phyloP scores from a whole-genome alignment of 2,888 invertebrate genomes.

The Phortica okadai region DNA sequence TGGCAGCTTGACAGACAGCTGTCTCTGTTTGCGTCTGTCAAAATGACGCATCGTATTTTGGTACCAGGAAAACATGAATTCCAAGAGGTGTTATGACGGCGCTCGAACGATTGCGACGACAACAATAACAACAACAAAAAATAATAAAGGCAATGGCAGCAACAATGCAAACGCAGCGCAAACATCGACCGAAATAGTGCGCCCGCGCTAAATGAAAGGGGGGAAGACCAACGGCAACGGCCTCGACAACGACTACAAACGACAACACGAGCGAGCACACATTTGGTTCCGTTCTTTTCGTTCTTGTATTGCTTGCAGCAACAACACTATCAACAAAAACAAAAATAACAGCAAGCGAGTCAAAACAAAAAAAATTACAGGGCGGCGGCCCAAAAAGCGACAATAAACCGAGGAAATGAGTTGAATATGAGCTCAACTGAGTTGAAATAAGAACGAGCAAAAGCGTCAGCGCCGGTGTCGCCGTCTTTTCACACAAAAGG shows the following conservation, averaged over 20 bases:
- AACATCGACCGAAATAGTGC: constrained; percentile 49
- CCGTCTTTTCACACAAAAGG: too few species aligned
- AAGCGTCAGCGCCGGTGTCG: too few species aligned
- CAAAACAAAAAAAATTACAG: too few species aligned
- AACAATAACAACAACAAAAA: background rate
- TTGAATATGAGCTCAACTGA: too few species aligned
- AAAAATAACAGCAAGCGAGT: background rate
- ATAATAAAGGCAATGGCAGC: constrained; percentile 21
- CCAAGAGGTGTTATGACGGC: constrained; percentile 50
- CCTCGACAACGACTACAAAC: background rate
- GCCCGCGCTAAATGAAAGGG: background rate
- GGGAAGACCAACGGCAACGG: background rate
- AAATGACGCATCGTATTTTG: constrained; percentile 77
- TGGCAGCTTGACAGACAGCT: constrained; percentile 75
- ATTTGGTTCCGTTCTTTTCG: constrained; percentile 7
- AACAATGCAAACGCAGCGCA: constrained; percentile 55
- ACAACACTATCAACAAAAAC: background rate
- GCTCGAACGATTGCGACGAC: constrained; percentile 14
- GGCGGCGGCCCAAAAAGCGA: too few species aligned
- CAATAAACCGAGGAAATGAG: too few species aligned
- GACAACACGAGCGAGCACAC: background rate
- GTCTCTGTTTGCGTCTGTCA: constrained; percentile 77
- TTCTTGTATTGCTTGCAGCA: constrained; percentile 24
- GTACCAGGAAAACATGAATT: constrained; percentile 76
- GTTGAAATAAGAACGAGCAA: too few species aligned